Evolutionary conservation across 1,140 invertebrate species (phyloP), one percentile per base, ranked within the genome.

Genomic region (Fopius arisanus): DNA sequence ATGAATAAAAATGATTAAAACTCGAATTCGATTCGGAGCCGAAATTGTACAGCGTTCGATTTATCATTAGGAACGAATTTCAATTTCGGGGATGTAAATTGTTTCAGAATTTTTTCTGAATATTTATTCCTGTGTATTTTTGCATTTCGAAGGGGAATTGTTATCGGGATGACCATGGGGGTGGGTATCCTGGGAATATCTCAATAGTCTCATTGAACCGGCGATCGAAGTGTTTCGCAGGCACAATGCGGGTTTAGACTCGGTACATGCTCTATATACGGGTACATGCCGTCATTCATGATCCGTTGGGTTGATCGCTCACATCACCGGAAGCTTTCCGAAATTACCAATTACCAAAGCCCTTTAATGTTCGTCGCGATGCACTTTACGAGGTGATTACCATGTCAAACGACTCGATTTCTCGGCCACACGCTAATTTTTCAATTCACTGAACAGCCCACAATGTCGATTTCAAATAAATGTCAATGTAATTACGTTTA

Each of bases 341-440:
- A 59, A 48, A 67, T 72, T 72, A 40, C 69, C 51, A 77, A 77
- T 77, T 77, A 77, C 31, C 68, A 54, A 68, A 54, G 62, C 62
- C 69, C 31, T 70, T 69, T 54, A 70, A 31, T 65, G 69, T 43
- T 66, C 33, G 10, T 37, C 3, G 23, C n/a, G 37, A 4, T 70
- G 14, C 29, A 67, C 43, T 65, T 23, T 33, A 16, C 21, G 14
- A 33, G 54, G 67, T 41, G 43, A 62, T 41, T 69, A 54, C 21
- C 59, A 33, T 68, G 29, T 67, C 67, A 51, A 43, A 62, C 37
- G 40, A 16, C 67, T 68, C 43, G 19, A 72, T 72, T 37, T 65
- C n/a, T n/a, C 10, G 16, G 33, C 28, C 29, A 19, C 23, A 31
- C 29, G 4, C 51, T 3, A 26, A 28, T 59, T 21, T n/a, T n/a